Base-by-base conservation (phyloP, 2,113 vertebrate genomes). In the Ardeotis arabs region DNA sequence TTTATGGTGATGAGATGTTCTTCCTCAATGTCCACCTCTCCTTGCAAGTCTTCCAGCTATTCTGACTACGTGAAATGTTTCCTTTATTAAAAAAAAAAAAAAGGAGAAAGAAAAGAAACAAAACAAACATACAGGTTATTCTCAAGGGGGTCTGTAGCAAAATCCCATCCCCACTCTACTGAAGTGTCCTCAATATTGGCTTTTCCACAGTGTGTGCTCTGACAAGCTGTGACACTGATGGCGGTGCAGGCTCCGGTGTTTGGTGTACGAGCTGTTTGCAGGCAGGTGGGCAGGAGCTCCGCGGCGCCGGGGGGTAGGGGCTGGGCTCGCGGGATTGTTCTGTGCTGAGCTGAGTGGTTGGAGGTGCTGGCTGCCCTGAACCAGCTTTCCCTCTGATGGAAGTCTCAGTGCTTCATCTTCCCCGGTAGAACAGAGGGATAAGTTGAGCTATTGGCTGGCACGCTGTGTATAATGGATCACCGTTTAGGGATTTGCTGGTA, bases 221-320 rank as follows among this genome's bases (percentile, higher is more conserved):
- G 37, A 39, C 18, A 25, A 62, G 58, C 18, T 77, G 44, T 55
- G 13, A 8, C 5, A 3, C 13, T 12, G 45, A 21, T 68, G 39
- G 33, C 4, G 2, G 1, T 28, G 35, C 41, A 22, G 25, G 53
- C 39, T 35, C 31, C 2, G 3, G 22, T 41, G 59, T 49, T 63
- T 10, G 0, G 0, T 23, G 24, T 16, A 8, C 0, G 1, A 25
- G 33, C 12, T 11, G 28, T 64, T 82, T 73, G 13, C 39, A 53
- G 39, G 29, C 31, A 33, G 27, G 21, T 47, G 84, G 80, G 49
- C n/a, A 27, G 66, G 49, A 67, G 12, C 67, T 72, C 39, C 3
- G 0, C 0, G 0, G 27, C 3, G 1, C 31, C 2, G 2, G 7
- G 16, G 20, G 12, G 14, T 19, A 27, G 52, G 68, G 62, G 41